A percentile compares a stretch with the other conserved stretches of the same genome.
Conservation (phyloP, 2,888 invertebrate species). For the Danaus chrysippus region DNA sequence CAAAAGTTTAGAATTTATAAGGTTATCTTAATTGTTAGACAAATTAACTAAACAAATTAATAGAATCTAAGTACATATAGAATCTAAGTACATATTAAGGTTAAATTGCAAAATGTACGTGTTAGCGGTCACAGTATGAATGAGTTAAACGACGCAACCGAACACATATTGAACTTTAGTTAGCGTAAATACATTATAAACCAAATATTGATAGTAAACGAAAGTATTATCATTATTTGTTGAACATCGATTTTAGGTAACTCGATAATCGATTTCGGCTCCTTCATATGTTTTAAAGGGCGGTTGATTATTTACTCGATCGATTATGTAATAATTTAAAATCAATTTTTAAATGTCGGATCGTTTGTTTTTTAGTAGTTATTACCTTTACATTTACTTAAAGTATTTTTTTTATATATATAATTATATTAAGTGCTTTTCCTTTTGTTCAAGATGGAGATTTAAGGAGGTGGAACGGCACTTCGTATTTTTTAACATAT, state of each 20-base stretch:
- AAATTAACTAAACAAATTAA: neutral
- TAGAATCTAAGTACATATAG: too few species aligned
- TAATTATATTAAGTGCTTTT: conserved; percentile 6
- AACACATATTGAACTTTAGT: neutral
- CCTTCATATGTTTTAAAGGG: neutral
- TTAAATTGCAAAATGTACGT: neutral
- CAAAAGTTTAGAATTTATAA: neutral
- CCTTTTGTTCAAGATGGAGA: conserved; percentile 63
- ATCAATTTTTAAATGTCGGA: neutral
- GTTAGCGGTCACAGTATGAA: neutral
- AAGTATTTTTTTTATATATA: conserved; percentile 4
- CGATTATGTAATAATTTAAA: neutral
- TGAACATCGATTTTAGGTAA: conserved; percentile 1
- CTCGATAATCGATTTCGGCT: conserved; percentile 2
- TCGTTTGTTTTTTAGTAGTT: neutral
- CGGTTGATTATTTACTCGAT: neutral
- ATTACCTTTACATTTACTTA: neutral
- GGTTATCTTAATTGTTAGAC: neutral
- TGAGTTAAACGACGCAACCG: neutral
- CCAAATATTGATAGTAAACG: neutral
- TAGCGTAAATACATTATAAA: neutral
- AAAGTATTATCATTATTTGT: neutral
- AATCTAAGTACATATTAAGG: neutral
- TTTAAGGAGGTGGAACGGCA: conserved; percentile 54
- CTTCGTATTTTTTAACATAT: conserved; percentile 63